phyloP scores from a whole-genome alignment of 2,888 invertebrate species.

The Phrixothrix hirtus region DNA sequence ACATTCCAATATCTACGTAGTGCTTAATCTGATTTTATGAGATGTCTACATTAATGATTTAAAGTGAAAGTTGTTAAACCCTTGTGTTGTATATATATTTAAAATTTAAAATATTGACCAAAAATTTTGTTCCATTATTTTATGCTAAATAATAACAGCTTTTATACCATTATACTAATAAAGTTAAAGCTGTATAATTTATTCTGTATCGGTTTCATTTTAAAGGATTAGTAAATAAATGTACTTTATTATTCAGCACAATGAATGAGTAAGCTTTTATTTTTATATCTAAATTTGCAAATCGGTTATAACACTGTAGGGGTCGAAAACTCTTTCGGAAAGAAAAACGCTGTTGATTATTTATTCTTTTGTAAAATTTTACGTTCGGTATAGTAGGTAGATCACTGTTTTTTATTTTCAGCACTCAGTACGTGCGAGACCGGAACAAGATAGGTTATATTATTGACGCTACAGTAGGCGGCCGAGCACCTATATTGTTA shows the following conservation, averaged over 20 bases:
- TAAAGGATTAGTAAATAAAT: not conserved
- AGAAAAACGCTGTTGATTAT: not conserved
- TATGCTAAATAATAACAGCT: no score
- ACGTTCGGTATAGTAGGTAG: conserved; percentile 3
- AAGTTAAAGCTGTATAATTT: no score
- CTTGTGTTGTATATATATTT: no score
- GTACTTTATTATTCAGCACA: not conserved
- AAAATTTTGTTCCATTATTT: no score
- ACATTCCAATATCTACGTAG: no score
- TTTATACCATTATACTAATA: no score
- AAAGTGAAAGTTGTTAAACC: no score
- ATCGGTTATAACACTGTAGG: no score
- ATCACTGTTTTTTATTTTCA: conserved; percentile 20
- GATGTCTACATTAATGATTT: no score
- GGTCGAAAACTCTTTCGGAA: no score
- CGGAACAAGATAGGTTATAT: conserved; percentile 24
- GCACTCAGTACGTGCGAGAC: conserved; percentile 18
- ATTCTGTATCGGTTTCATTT: not conserved
- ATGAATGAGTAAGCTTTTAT: not conserved
- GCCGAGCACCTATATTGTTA: conserved; percentile 29
- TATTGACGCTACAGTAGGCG: conserved; percentile 23
- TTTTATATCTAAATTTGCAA: not conserved
- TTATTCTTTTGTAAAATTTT: not conserved
- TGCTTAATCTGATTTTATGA: no score
- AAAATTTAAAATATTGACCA: no score